A percentile compares a stretch with the other conserved stretches of the same genome.
Evolutionary conservation across 2,113 vertebrate species (phyloP).

Genomic region (Nibea coibor): DNA sequence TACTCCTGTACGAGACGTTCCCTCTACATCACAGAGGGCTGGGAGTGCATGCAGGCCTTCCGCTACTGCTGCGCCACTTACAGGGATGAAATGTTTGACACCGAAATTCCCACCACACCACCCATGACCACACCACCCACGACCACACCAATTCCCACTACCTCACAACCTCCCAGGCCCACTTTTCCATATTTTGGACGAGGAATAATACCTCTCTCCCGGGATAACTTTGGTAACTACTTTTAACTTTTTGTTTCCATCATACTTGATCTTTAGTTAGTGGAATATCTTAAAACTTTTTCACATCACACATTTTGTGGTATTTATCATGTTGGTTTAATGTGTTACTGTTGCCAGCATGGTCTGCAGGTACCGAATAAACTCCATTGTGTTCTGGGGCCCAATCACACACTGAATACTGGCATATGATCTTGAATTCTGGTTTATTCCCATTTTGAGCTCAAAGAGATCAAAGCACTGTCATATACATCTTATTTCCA

Average conservation of each 20-base stretch:
- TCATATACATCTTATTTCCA: no score
- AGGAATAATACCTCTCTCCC: accelerated
- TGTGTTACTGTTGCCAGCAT: not conserved
- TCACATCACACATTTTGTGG: not conserved
- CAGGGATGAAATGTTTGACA: constrained; percentile 67
- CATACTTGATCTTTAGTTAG: no score
- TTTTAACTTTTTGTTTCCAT: not conserved
- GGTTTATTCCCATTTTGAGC: no score
- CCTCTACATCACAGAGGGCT: constrained; percentile 83
- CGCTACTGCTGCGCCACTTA: constrained; percentile 87
- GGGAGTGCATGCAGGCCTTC: constrained; percentile 86
- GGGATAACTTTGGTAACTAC: not conserved
- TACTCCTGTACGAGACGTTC: constrained; percentile 85
- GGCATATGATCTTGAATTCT: no score
- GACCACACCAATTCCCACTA: not conserved
- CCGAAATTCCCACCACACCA: constrained; percentile 60
- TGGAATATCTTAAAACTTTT: not conserved
- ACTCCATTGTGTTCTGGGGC: no score
- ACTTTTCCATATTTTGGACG: no score
- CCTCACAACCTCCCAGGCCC: not conserved
- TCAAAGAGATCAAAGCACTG: no score
- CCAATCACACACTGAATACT: no score
- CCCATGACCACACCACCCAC: constrained; percentile 4
- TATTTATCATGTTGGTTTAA: not conserved
- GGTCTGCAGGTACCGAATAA: no score